phyloP scores from a whole-genome alignment of 2,113 vertebrate genomes.

The Regulus satrapa region DNA sequence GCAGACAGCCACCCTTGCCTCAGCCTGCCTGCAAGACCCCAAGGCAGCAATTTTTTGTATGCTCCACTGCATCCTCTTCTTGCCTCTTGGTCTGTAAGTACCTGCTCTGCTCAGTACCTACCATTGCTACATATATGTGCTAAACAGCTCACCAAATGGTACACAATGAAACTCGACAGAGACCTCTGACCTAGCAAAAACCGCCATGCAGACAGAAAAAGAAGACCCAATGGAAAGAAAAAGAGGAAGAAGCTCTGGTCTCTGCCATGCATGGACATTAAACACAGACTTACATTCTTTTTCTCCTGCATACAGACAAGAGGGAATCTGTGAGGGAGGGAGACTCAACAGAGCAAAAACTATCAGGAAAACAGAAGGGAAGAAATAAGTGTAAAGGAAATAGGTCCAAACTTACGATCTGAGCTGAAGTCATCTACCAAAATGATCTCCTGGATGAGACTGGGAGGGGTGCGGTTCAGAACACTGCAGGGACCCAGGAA shows the following conservation, averaged over 20 bases:
- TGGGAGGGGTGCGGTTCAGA: conserved; percentile 85
- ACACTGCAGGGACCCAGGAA: conserved; percentile 74
- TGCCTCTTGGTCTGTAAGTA: not conserved
- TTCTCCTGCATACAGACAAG: not conserved
- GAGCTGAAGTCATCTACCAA: conserved; percentile 97
- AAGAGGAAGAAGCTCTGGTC: not conserved
- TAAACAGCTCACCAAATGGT: not conserved
- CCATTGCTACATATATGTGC: not conserved
- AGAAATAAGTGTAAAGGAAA: not conserved
- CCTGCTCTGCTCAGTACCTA: not conserved
- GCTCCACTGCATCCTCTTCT: not conserved
- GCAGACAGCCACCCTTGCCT: not conserved
- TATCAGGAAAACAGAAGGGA: not conserved
- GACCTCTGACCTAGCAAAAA: not conserved
- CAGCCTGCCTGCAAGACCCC: not conserved
- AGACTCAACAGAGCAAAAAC: not conserved
- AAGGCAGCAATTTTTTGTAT: not conserved
- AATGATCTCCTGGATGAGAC: conserved; percentile 93
- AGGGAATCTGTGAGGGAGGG: not conserved
- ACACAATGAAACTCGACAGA: not conserved
- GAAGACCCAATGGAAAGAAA: not conserved
- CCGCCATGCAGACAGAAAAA: not conserved
- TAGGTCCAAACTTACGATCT: conserved; percentile 82
- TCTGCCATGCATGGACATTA: not conserved
- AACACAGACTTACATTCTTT: not conserved